Base-by-base conservation (phyloP, 2,113 vertebrate genomes). In the Chloroceryle aenea region DNA sequence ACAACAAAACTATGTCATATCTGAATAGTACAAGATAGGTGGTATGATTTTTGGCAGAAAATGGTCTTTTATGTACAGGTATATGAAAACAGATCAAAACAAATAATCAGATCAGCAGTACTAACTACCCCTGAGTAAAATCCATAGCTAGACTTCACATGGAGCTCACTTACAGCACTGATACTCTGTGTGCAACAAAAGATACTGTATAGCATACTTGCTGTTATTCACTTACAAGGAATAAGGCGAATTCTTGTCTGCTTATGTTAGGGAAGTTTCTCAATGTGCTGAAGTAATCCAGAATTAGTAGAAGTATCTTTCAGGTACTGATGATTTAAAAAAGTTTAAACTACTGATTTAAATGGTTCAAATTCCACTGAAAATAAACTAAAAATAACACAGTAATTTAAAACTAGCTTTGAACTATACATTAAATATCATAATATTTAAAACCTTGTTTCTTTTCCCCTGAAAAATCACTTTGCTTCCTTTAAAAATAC, bases 401-500 rank as follows among this genome's bases (percentile, higher is more conserved):
- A 42, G 9, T 89, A 77, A 86, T 85, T 76, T 40, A 84, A 95
- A 81, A 83, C 2, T 20, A 84, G 32, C 22, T 72, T 93, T 89
- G 69, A 86, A 58, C 36, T 55, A 78, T 61, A 88, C 56, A 83
- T 63, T 69, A 88, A 91, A 77, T 67, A 92, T 16, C 30, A 43
- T 26, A 16, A 32, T 71, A 80, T 74, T 90, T 87, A 76, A 87
- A 80, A 64, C 36, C 78, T 52, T 52, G 36, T 47, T 83, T 86
- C 20, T 68, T 53, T 48, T 8, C 10, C 6, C 11, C 16, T 52
- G 36, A 88, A 91, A 84, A 85, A 94, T 92, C 69, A 45, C 67
- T 94, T 94, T 62, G n/a, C 40, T 96, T 95, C 88, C 84, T 88
- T 94, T 96, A 93, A 91, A 98, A 96, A 97, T 79, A 85, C 83